phyloP scores from a whole-genome alignment of 1,140 invertebrate genomes.

The Trichonephila clavipes region DNA sequence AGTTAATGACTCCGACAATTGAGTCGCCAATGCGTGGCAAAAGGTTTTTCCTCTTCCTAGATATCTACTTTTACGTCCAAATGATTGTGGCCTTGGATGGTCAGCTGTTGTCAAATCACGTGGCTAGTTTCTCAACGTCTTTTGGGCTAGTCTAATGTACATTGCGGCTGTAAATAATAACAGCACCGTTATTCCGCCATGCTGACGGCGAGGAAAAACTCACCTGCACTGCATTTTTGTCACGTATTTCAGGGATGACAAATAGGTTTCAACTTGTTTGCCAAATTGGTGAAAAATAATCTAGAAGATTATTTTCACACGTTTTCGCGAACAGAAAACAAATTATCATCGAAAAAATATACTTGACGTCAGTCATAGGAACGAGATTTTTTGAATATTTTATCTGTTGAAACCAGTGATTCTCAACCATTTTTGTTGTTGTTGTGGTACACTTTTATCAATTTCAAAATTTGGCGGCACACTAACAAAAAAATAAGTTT shows the following conservation, averaged over 20 bases:
- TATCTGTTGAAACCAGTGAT: no score
- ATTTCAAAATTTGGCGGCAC: no score
- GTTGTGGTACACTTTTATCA: no score
- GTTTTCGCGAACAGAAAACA: not conserved
- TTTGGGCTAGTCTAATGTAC: not conserved
- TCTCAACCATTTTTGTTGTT: no score
- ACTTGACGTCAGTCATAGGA: not conserved
- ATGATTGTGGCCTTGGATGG: slow-evolving; percentile 43
- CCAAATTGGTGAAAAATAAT: slow-evolving; percentile 1
- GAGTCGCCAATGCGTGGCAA: slow-evolving; percentile 33
- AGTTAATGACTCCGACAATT: slow-evolving; percentile 51
- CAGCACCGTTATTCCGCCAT: not conserved
- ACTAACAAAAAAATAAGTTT: no score
- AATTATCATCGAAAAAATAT: not conserved
- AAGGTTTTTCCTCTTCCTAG: slow-evolving; percentile 44
- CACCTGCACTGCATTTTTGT: not conserved
- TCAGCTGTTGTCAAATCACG: slow-evolving; percentile 45
- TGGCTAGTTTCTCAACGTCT: slow-evolving; percentile 32
- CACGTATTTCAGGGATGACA: not conserved
- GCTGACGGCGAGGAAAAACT: not conserved
- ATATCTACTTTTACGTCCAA: slow-evolving; percentile 3
- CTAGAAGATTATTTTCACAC: not conserved
- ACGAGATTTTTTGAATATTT: not conserved
- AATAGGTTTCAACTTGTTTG: slow-evolving; percentile 20
- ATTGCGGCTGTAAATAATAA: slow-evolving; percentile 17